Conservation (phyloP, 2,888 invertebrate genomes). For the Epicampocera succincta region DNA sequence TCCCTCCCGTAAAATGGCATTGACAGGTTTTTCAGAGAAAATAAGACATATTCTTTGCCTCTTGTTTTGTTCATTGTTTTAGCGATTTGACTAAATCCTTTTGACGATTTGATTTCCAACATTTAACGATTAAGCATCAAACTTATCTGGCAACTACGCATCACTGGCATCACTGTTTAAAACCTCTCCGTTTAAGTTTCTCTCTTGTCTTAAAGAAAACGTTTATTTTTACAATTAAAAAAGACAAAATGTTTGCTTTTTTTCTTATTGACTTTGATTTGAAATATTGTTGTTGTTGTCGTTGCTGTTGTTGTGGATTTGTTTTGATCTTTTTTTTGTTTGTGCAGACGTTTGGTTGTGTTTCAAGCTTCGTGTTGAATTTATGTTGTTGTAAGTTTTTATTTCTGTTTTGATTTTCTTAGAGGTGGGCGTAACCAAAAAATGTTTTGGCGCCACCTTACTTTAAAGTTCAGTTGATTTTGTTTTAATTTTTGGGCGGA, state of each 20-base stretch:
- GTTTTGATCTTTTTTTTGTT: conserved; percentile 3
- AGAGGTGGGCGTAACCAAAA: conserved; percentile 78
- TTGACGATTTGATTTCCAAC: too few relatives aligned
- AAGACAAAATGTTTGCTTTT: not conserved
- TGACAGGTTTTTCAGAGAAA: too few relatives aligned
- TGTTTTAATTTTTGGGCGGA: conserved; percentile 10
- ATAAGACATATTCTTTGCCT: too few relatives aligned
- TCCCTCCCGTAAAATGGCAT: too few relatives aligned
- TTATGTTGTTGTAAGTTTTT: conserved; percentile 40
- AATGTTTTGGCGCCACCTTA: conserved; percentile 79
- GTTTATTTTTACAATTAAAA: conserved; percentile 2
- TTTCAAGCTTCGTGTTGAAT: conserved; percentile 39
- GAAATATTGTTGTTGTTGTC: conserved; percentile 26
- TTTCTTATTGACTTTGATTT: conserved; percentile 45
- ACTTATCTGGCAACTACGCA: too few relatives aligned
- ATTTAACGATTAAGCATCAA: too few relatives aligned
- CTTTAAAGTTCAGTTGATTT: conserved; percentile 48
- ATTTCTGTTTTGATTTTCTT: conserved; percentile 28
- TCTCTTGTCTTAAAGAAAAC: conserved; percentile 1
- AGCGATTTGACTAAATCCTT: too few relatives aligned
- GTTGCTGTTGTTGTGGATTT: conserved; percentile 28
- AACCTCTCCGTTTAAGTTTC: not conserved
- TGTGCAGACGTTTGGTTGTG: conserved; percentile 55
- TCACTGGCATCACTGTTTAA: not conserved
- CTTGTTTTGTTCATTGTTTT: too few relatives aligned